Evolutionary conservation across 2,113 vertebrate species (phyloP).

Genomic region (Sula dactylatra): DNA sequence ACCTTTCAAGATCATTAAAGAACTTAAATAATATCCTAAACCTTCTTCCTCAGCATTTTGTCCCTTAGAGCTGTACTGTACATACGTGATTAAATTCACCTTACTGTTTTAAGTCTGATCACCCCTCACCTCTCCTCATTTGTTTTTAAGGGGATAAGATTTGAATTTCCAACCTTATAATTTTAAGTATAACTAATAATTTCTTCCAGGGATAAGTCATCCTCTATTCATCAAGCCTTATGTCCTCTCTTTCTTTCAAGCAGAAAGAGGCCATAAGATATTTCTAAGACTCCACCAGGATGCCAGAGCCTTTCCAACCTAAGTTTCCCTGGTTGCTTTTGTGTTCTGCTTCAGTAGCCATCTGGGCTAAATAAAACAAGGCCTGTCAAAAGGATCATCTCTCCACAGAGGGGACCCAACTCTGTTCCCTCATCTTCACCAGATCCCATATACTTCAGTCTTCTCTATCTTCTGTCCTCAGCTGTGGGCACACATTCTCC

Average conservation of each 20-base stretch:
- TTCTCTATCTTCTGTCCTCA: neutral
- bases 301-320: neutral
- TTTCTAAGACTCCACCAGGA: neutral
- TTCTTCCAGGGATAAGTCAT: neutral
- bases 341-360: neutral
- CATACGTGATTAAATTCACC: constrained; percentile 32
- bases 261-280: neutral
- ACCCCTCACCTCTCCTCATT: constrained; percentile 17
- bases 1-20: constrained; percentile 64
- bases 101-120: constrained; percentile 35
- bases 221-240: neutral
- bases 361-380: neutral
- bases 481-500: accelerated
- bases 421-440: neutral
- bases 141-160: neutral
- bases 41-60: constrained; percentile 56
- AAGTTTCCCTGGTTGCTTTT: neutral
- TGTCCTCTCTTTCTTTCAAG: neutral
- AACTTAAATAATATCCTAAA: constrained; percentile 62
- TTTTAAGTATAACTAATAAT: constrained; percentile 1
- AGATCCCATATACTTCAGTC: accelerated
- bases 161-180: neutral
- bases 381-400: neutral
- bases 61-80: constrained; percentile 18
- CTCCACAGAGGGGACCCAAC: neutral